Evolutionary conservation across 2,797 vertebrate genomes (phyloP).

Genomic region (Neosilurus mollespiculum): DNA sequence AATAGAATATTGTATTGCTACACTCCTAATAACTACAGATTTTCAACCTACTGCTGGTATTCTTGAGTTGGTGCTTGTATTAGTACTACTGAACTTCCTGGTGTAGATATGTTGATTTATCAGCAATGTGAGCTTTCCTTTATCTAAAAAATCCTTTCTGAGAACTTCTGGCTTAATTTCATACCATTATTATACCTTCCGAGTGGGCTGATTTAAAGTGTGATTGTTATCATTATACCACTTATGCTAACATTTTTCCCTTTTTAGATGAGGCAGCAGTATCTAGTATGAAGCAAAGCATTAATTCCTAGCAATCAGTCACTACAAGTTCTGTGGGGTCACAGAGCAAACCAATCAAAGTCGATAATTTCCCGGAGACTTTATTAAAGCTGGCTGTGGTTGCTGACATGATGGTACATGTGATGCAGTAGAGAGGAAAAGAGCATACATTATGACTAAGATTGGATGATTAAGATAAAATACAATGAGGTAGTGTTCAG

Average conservation of each 20-base stretch:
- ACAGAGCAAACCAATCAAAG: not conserved
- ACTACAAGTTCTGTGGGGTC: not conserved
- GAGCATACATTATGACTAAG: not conserved
- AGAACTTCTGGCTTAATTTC: too few species aligned
- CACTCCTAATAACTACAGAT: not conserved
- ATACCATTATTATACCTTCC: too few species aligned
- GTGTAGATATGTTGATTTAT: too few species aligned
- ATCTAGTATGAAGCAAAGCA: too few species aligned
- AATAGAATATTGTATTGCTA: not conserved
- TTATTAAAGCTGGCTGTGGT: not conserved
- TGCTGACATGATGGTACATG: not conserved
- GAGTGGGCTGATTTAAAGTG: too few species aligned
- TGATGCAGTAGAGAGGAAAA: not conserved
- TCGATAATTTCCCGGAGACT: not conserved
- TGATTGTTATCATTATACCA: too few species aligned
- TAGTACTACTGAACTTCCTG: too few species aligned
- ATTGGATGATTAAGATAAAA: not conserved
- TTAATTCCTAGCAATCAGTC: not conserved
- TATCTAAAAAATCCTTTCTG: too few species aligned
- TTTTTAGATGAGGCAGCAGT: too few species aligned
- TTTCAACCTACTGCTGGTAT: not conserved
- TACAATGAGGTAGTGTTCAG: not conserved
- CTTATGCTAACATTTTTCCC: too few species aligned
- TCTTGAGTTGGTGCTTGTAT: not conserved
- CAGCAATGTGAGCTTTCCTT: too few species aligned